These are phyloP conservation scores for Scytalopus superciliaris DNA, from an alignment of 2,113 vertebrate genomes.

Conservation along the genomic window DNA sequence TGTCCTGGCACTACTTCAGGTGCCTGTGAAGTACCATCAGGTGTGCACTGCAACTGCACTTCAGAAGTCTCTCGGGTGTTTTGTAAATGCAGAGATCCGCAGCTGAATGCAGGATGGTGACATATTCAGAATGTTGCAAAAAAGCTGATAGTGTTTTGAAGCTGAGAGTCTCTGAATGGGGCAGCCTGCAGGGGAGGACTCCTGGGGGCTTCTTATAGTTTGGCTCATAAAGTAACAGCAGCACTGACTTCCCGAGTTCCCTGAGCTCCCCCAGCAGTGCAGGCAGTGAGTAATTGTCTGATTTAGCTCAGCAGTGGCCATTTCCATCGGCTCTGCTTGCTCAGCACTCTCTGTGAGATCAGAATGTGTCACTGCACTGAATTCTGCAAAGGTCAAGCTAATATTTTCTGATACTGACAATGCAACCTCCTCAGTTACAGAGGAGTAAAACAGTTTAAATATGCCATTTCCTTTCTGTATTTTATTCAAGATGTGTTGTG, in stretches of 20 bases:
- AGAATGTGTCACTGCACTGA: not conserved
- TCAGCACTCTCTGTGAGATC: constrained; percentile 12
- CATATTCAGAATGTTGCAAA: not conserved
- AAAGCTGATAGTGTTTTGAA: not conserved
- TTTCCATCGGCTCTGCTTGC: not conserved
- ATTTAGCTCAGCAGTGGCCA: not conserved
- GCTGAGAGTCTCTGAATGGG: not conserved
- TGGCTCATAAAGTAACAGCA: not conserved
- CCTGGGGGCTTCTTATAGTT: not conserved
- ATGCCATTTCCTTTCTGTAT: not conserved
- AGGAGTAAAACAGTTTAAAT: not conserved
- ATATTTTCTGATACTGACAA: not conserved
- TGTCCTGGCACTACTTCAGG: not conserved
- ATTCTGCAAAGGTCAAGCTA: not conserved
- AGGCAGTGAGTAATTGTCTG: not conserved
- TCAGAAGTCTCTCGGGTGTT: not conserved
- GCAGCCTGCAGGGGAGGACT: not conserved
- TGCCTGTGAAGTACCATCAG: not conserved
- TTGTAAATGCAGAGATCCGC: not conserved
- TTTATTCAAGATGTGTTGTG: not conserved
- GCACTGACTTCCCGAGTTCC: not conserved
- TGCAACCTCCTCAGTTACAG: not conserved
- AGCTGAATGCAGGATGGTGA: not conserved
- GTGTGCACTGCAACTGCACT: not conserved
- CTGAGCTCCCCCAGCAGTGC: not conserved